These are phyloP conservation scores for Auanema freiburgensis DNA, from an alignment of 2,888 invertebrate species.

Conservation along the genomic window DNA sequence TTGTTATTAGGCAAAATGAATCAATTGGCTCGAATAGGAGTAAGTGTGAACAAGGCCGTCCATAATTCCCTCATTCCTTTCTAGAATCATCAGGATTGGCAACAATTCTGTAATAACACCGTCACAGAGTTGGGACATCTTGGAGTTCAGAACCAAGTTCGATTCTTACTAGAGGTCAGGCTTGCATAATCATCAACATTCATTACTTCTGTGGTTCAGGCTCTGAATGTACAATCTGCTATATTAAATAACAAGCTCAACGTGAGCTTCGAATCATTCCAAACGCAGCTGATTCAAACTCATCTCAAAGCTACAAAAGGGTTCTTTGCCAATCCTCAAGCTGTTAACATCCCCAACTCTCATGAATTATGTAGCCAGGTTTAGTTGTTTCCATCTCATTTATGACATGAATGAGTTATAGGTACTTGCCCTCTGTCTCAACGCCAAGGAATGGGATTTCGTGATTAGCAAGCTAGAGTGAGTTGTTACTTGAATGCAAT, in stretches of 20 bases:
- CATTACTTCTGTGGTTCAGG: too few species aligned
- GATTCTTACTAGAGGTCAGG: slow-evolving; percentile 3
- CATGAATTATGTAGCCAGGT: not conserved
- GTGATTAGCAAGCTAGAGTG: slow-evolving; percentile 19
- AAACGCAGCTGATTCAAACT: not conserved
- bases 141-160: not conserved
- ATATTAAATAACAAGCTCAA: not conserved
- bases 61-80: not conserved
- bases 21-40: slow-evolving; percentile 28
- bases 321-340: not conserved
- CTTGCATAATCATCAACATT: not conserved
- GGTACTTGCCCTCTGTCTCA: slow-evolving; percentile 23
- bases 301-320: not conserved
- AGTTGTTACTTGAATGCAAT: not conserved
- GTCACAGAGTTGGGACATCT: not conserved
- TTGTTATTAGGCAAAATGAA: slow-evolving; percentile 37
- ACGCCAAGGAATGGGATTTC: slow-evolving; percentile 20
- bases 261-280: not conserved
- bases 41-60: slow-evolving; percentile 3
- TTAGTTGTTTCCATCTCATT: not conserved
- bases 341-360: not conserved
- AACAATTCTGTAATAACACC: not conserved
- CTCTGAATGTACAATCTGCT: not conserved
- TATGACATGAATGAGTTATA: slow-evolving; percentile 10
- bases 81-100: not conserved